phyloP scores from a whole-genome alignment of 1,140 invertebrate species.

The Drosophila biarmipes region DNA sequence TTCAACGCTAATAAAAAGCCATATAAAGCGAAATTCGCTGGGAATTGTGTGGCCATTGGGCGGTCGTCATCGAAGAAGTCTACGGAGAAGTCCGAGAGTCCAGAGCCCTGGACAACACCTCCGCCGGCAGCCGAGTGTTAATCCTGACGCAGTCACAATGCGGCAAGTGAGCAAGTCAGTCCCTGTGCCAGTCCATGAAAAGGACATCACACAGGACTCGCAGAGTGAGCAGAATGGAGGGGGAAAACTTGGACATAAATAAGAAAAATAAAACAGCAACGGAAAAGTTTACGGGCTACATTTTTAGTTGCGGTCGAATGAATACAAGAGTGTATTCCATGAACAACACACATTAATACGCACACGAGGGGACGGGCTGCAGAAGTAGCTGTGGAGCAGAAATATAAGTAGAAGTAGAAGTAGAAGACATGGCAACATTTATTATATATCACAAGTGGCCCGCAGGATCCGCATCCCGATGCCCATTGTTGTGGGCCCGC shows the following conservation, averaged over 20 bases:
- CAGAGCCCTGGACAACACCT: slow-evolving; percentile 38
- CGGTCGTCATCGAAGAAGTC: slow-evolving; percentile 52
- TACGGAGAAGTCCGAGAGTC: not conserved
- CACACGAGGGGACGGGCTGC: slow-evolving; percentile 8
- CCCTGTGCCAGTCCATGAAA: not conserved
- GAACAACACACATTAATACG: slow-evolving; percentile 66
- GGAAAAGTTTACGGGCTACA: slow-evolving; percentile 74
- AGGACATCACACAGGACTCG: slow-evolving; percentile 23
- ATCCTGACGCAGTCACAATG: slow-evolving; percentile 43
- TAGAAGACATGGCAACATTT: slow-evolving; percentile 66
- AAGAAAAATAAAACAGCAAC: slow-evolving; percentile 61
- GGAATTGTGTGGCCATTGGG: slow-evolving; percentile 44
- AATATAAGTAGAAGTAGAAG: slow-evolving; percentile 6
- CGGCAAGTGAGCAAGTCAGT: slow-evolving; percentile 17
- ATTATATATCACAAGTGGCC: slow-evolving; percentile 76
- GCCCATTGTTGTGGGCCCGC: slow-evolving; percentile 57
- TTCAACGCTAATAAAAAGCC: slow-evolving; percentile 78
- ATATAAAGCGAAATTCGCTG: slow-evolving; percentile 68
- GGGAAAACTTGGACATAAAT: slow-evolving; percentile 69
- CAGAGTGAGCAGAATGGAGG: slow-evolving; percentile 23
- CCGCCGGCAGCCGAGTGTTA: slow-evolving; percentile 61
- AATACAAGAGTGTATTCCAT: slow-evolving; percentile 79
- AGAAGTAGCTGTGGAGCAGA: not conserved
- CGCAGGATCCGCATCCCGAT: slow-evolving; percentile 35
- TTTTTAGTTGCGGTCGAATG: slow-evolving; percentile 81